Evolutionary conservation across 2,113 vertebrate species (phyloP).

Genomic region (Euleptes europaea): DNA sequence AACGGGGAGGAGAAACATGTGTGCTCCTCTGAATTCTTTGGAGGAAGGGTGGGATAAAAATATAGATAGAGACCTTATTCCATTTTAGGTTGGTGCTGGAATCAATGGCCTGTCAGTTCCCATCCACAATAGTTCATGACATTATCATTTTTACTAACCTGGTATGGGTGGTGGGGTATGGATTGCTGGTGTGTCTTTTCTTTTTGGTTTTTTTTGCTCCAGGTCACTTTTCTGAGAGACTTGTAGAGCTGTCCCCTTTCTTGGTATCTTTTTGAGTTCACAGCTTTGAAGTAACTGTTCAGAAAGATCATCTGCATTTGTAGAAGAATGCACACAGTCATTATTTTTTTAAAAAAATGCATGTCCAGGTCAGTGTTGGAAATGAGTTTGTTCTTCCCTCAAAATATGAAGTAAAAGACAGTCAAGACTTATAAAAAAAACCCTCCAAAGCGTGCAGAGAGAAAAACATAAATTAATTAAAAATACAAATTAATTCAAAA

Average conservation of each 20-base stretch:
- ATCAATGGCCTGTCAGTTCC: background rate
- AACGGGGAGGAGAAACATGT: no score
- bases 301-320: slow-evolving; percentile 74
- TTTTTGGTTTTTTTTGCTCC: slow-evolving; percentile 85
- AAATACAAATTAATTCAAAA: background rate
- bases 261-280: slow-evolving; percentile 75
- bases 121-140: background rate
- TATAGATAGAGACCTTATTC: background rate
- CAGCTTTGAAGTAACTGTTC: slow-evolving; percentile 78
- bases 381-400: background rate
- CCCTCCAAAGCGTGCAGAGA: no score
- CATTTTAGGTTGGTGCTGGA: background rate
- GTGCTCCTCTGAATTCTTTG: no score
- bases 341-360: background rate
- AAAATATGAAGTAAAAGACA: background rate
- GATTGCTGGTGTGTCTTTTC: slow-evolving; percentile 90
- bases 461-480: no score
- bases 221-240: slow-evolving; percentile 71
- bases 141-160: slow-evolving; percentile 70
- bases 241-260: slow-evolving; percentile 61
- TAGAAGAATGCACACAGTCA: background rate
- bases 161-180: slow-evolving; percentile 83
- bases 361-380: background rate
- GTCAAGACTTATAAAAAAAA: background rate
- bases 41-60: rapidly evolving